Base-by-base conservation (phyloP, 2,888 invertebrate species). In the Diplolepis rosae region DNA sequence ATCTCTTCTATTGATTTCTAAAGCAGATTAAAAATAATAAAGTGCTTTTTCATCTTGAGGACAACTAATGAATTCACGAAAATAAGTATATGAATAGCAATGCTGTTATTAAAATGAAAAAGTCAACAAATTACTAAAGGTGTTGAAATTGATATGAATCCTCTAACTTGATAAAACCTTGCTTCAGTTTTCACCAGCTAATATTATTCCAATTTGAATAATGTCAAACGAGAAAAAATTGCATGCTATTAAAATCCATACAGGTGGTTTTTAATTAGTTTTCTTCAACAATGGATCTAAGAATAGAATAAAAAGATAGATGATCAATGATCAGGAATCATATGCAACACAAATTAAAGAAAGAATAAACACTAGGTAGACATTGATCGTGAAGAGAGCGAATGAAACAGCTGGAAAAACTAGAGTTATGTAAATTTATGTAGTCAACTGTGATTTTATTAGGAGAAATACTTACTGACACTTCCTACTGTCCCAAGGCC, bases 401-500 rank as follows among this genome's bases (percentile, higher is more conserved):
- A 24, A 6, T 13, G 24, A 28, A 7, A 28, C 5, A 52, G 28
- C 28, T n/a, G 15, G 3, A 7, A 52, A 27, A 15, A 28, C n/a
- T 9, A 9, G 3, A 52, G 7, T 27, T 28, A 52, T 39, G 39
- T n/a, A 13, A 35, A 61, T 13, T 22, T 7, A 35, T 61, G 13
- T 6, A 15, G 24, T 11, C 9, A 22, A 65, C 13, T 65, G 35
- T 15, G 15, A 32, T 54, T 6, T 15, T 4, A 54, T 30, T 61
- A 35, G 56, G 15, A 35, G 11, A 39, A 15, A 42, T 52, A 93
- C 94, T 92, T 91, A 96, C 96, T 91, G 89, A 94, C 92, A 88
- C 95, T 94, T 88, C 95, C 96, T 88, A 94, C 93, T 79, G 95
- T 95, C 77, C 96, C 97, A 82, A 96, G 90, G 79, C 93, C 93